These are phyloP conservation scores for Amphimallon solstitiale DNA, from an alignment of 2,888 invertebrate genomes.

Conservation along the genomic window DNA sequence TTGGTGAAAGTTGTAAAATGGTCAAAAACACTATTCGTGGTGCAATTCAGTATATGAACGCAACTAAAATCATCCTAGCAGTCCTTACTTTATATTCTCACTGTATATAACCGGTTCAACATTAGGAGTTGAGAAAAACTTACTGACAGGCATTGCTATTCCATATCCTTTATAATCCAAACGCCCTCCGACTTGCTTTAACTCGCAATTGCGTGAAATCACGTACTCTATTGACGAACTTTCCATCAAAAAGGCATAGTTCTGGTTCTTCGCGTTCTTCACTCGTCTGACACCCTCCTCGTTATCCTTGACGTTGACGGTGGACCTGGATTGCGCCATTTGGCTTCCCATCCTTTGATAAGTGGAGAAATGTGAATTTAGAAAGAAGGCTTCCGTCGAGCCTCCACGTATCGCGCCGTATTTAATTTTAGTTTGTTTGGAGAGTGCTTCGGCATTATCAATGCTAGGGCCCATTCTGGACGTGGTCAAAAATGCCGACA, in stretches of 20 bases:
- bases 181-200: constrained; percentile 82
- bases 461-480: constrained; percentile 90
- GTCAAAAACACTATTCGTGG: too few relatives aligned
- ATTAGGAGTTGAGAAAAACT: too few relatives aligned
- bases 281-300: constrained; percentile 89
- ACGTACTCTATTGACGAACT: constrained; percentile 94
- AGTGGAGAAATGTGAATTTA: constrained; percentile 48
- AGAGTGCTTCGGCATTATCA: constrained; percentile 89
- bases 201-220: constrained; percentile 83
- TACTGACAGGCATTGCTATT: constrained; percentile 90
- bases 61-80: too few relatives aligned
- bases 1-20: too few relatives aligned
- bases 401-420: constrained; percentile 91
- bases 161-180: constrained; percentile 94
- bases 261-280: constrained; percentile 76
- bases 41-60: too few relatives aligned
- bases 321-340: constrained; percentile 84
- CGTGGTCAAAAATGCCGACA: constrained; percentile 92
- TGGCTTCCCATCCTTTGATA: constrained; percentile 49
- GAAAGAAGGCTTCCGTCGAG: constrained; percentile 92
- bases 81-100: too few relatives aligned
- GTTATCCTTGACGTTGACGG: constrained; percentile 85
- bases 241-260: constrained; percentile 97
- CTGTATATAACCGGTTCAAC: too few relatives aligned
- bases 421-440: constrained; percentile 93